These are phyloP conservation scores for Drosophila limbata DNA, from an alignment of 2,888 invertebrate genomes.

Conservation along the genomic window DNA sequence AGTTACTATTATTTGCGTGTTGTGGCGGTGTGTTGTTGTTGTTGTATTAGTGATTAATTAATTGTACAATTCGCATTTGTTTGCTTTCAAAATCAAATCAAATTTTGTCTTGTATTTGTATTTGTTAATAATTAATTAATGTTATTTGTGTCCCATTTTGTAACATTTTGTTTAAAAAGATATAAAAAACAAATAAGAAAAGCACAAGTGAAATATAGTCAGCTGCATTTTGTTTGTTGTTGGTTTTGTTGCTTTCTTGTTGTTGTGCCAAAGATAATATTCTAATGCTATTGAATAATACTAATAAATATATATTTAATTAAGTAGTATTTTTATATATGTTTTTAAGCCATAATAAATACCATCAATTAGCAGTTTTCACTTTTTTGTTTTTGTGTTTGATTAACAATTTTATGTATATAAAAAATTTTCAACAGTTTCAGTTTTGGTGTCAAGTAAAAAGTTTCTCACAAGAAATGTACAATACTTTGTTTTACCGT, in stretches of 20 bases:
- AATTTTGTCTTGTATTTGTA: constrained; percentile 20
- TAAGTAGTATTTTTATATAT: constrained; percentile 60
- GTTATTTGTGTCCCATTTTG: constrained; percentile 65
- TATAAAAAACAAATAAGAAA: constrained; percentile 76
- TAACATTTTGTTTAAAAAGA: constrained; percentile 70
- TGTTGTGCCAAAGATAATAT: constrained; percentile 50
- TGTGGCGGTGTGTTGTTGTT: constrained; percentile 38
- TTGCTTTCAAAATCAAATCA: constrained; percentile 33
- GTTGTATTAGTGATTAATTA: constrained; percentile 31
- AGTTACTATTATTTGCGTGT: constrained; percentile 52
- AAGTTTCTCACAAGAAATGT: constrained; percentile 78
- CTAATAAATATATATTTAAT: constrained; percentile 73
- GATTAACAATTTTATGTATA: constrained; percentile 69
- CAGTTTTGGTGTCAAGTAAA: constrained; percentile 79
- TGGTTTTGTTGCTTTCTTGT: constrained; percentile 34
- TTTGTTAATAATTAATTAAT: constrained; percentile 46
- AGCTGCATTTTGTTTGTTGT: constrained; percentile 16
- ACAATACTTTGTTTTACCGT: constrained; percentile 73
- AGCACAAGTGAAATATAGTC: constrained; percentile 62
- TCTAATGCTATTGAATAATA: constrained; percentile 55
- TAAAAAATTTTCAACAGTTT: constrained; percentile 80
- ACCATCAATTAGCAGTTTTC: constrained; percentile 76
- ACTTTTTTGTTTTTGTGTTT: constrained; percentile 34
- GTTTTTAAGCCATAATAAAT: constrained; percentile 73
- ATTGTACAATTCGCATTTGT: constrained; percentile 40